Conservation (phyloP, 2,113 vertebrate genomes). For the Piprites chloris region DNA sequence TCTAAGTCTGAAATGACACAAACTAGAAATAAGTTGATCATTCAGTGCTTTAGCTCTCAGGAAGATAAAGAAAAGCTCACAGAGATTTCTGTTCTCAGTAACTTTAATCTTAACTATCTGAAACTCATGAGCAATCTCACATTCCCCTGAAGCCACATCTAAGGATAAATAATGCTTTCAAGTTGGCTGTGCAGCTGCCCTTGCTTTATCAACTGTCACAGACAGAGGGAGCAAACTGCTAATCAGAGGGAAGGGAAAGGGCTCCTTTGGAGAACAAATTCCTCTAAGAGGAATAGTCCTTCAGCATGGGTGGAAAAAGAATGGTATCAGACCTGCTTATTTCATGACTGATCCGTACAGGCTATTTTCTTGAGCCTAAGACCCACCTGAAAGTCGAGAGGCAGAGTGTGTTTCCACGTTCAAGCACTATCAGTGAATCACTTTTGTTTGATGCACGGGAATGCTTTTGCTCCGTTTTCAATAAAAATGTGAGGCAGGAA, state of each 20-base stretch:
- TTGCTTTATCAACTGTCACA: constrained; percentile 47
- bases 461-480: background rate
- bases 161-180: background rate
- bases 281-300: background rate
- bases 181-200: background rate
- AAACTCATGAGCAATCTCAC: background rate
- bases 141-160: background rate
- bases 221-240: constrained; percentile 63
- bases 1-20: background rate
- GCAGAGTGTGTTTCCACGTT: background rate
- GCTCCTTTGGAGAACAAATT: background rate
- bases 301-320: background rate
- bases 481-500: background rate
- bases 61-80: background rate
- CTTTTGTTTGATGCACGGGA: background rate
- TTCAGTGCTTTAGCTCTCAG: background rate
- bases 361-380: background rate
- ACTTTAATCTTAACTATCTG: background rate
- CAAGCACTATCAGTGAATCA: background rate
- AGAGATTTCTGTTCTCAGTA: background rate
- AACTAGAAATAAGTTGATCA: background rate
- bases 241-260: background rate
- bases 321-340: background rate
- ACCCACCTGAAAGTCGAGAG: background rate
- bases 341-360: background rate